Percentiles rank a stretch among this genome's conserved stretches.
Evolutionary conservation across 2,113 vertebrate species (phyloP).

Genomic region (Genyomyrus donnyi): DNA sequence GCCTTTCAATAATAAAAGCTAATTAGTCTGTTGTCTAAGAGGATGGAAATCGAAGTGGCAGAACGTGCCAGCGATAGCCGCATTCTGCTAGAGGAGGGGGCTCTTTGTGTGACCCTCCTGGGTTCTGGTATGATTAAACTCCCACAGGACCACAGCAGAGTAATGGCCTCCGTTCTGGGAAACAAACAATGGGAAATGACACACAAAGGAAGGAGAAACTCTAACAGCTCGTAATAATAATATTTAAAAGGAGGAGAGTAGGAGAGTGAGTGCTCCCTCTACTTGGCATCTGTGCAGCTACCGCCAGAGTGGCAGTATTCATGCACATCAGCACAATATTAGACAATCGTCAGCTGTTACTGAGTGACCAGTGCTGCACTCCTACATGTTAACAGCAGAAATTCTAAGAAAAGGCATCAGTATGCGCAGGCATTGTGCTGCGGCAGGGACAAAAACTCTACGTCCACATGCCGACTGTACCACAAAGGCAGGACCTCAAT

Average conservation of each 20-base stretch:
- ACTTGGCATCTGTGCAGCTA: background rate
- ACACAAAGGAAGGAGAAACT: background rate
- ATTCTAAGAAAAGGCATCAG: background rate
- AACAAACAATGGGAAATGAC: background rate
- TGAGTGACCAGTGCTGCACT: background rate
- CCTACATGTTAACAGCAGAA: background rate
- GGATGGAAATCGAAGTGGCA: background rate
- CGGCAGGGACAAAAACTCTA: background rate
- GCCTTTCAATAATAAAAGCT: slow-evolving; percentile 17
- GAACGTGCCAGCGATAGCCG: background rate
- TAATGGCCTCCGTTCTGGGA: background rate
- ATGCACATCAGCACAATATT: background rate
- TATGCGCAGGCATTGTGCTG: background rate
- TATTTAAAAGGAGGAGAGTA: background rate
- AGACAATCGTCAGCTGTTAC: background rate
- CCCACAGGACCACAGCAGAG: background rate
- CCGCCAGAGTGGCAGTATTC: background rate
- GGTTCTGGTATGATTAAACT: background rate
- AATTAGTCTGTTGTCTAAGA: slow-evolving; percentile 4
- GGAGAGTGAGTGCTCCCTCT: background rate
- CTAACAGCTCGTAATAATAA: background rate
- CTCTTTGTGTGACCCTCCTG: background rate
- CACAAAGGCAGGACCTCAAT: background rate
- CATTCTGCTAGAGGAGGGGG: background rate
- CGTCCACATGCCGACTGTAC: background rate